Evolutionary conservation across 2,888 invertebrate genomes (phyloP).

Genomic region (Ennomos erosarius): DNA sequence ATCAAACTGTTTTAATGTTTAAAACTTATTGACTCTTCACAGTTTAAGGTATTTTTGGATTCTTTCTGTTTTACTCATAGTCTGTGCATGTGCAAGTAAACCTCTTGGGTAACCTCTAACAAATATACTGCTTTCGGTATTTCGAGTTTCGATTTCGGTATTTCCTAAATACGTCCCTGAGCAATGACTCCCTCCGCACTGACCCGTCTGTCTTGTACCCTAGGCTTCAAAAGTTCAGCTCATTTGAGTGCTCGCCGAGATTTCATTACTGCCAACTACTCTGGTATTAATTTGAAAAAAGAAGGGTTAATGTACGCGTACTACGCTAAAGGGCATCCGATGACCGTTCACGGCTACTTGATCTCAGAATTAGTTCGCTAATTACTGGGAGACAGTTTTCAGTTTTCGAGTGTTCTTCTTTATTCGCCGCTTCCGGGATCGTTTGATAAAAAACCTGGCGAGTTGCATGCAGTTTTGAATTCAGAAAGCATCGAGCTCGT

Average conservation of each 20-base stretch:
- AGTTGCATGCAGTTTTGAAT: slow-evolving; percentile 21
- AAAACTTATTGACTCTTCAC: no score
- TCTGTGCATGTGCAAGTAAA: slow-evolving; percentile 4
- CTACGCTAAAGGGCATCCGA: slow-evolving; percentile 69
- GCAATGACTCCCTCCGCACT: slow-evolving; percentile 75
- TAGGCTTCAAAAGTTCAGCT: slow-evolving; percentile 84
- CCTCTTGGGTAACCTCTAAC: no score
- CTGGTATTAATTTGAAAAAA: slow-evolving; percentile 75
- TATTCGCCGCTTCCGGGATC: slow-evolving; percentile 28
- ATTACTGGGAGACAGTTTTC: slow-evolving; percentile 78
- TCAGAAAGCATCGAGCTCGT: slow-evolving; percentile 25
- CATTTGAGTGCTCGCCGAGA: slow-evolving; percentile 84
- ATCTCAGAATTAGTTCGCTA: slow-evolving; percentile 74
- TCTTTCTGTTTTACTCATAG: no score
- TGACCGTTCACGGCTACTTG: slow-evolving; percentile 80
- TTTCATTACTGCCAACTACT: slow-evolving; percentile 84
- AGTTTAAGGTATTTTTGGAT: no score
- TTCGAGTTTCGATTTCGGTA: slow-evolving; percentile 22
- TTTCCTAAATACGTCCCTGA: slow-evolving; percentile 62
- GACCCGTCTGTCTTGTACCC: slow-evolving; percentile 82
- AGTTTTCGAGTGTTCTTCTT: slow-evolving; percentile 46
- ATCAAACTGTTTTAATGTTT: no score
- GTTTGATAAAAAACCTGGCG: slow-evolving; percentile 30
- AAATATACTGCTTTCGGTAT: no score
- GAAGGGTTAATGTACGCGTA: slow-evolving; percentile 71